Conservation (phyloP, 2,113 vertebrate genomes). For the Crotalus helleri region DNA sequence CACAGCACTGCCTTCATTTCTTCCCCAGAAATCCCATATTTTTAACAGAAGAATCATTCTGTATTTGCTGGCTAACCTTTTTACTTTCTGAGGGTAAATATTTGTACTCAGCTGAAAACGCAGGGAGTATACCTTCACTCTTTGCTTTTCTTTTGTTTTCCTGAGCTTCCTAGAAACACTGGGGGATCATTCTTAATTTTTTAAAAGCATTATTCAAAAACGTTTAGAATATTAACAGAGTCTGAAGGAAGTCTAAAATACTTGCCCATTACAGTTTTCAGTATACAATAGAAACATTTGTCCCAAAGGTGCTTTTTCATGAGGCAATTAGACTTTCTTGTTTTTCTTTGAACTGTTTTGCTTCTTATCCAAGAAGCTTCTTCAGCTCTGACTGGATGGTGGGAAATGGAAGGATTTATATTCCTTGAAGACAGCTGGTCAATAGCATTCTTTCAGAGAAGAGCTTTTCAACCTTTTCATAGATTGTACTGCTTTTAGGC, state of each 20-base stretch:
- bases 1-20: not conserved
- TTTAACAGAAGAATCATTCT: not conserved
- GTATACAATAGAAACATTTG: not conserved
- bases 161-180: not conserved
- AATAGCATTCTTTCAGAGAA: too few species aligned
- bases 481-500: too few species aligned
- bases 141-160: not conserved
- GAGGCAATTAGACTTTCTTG: too few species aligned
- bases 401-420: too few species aligned
- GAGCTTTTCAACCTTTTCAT: too few species aligned
- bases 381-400: too few species aligned
- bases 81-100: not conserved
- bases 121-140: not conserved
- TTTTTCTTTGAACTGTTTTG: too few species aligned
- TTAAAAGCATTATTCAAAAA: not conserved
- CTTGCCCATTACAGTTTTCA: not conserved
- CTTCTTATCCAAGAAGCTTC: too few species aligned
- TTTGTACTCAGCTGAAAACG: not conserved
- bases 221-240: not conserved
- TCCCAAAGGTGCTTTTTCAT: not conserved
- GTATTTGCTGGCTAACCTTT: not conserved
- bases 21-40: not conserved
- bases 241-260: not conserved
- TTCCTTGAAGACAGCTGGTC: too few species aligned
- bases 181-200: not conserved